phyloP scores from a whole-genome alignment of 1,140 invertebrate species.

The Saxidomus purpurata region DNA sequence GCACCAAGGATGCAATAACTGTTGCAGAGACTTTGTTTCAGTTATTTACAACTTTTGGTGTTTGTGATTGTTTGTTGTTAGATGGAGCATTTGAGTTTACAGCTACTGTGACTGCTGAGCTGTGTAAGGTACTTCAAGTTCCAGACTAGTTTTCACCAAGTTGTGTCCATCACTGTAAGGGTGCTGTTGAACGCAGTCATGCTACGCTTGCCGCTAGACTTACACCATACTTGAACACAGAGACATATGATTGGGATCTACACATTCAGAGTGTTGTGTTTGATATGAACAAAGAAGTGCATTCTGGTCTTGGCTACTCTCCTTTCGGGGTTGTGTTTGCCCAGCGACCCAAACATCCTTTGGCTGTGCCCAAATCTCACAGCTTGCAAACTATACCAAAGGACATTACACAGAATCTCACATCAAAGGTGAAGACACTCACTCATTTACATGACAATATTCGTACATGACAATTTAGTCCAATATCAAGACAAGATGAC shows the following conservation, averaged over 20 bases:
- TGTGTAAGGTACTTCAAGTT: constrained; percentile 14
- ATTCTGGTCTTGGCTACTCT: neutral
- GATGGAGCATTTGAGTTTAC: constrained; percentile 34
- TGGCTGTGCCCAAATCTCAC: neutral
- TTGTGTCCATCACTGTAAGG: constrained; percentile 25
- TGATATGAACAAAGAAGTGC: constrained; percentile 16
- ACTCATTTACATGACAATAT: neutral
- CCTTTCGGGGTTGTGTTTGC: constrained; percentile 21
- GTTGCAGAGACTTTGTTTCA: no score
- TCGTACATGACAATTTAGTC: neutral
- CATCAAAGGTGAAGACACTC: neutral
- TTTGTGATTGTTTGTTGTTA: constrained; percentile 18
- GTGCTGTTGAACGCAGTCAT: constrained; percentile 16
- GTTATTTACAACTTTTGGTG: constrained; percentile 7
- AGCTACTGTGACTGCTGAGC: neutral
- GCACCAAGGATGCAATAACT: constrained; percentile 32
- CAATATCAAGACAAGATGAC: constrained; percentile 40
- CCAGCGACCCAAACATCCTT: neutral
- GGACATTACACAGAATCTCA: neutral
- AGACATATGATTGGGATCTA: neutral
- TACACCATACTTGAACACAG: constrained; percentile 25
- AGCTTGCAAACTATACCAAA: neutral
- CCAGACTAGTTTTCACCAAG: constrained; percentile 22
- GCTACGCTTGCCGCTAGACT: neutral
- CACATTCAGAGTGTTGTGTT: neutral